phyloP scores from a whole-genome alignment of 2,113 vertebrate species.

The Erinaceus europaeus region DNA sequence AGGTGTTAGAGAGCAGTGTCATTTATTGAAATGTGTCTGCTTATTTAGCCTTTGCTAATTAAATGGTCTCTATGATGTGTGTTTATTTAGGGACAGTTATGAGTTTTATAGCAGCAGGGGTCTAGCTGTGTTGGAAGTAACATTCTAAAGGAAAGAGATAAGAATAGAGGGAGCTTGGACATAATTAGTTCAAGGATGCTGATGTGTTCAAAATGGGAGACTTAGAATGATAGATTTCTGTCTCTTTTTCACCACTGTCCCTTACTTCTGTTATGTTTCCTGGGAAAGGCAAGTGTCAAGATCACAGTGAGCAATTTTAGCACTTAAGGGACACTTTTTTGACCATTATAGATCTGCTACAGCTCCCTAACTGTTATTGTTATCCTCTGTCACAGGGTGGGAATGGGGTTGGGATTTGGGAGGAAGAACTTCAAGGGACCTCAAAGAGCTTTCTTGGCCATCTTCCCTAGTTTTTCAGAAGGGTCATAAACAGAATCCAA shows the following conservation, averaged over 20 bases:
- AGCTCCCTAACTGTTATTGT: neutral
- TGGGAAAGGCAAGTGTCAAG: slow-evolving; percentile 20
- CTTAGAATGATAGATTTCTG: slow-evolving; percentile 3
- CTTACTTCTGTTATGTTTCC: slow-evolving; percentile 17
- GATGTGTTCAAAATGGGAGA: slow-evolving; percentile 33
- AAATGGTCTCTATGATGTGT: slow-evolving; percentile 46
- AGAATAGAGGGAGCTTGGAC: neutral
- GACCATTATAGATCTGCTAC: slow-evolving; percentile 26
- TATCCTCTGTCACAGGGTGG: neutral
- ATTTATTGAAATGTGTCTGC: slow-evolving; percentile 70
- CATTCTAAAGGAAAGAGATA: slow-evolving; percentile 7
- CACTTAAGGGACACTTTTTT: slow-evolving; percentile 45
- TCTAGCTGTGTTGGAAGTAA: slow-evolving; percentile 15
- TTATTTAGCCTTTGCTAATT: slow-evolving; percentile 67
- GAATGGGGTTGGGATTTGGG: neutral
- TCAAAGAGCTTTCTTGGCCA: slow-evolving; percentile 32
- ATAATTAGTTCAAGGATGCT: slow-evolving; percentile 20
- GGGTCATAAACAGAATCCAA: slow-evolving; percentile 27
- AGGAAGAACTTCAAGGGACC: slow-evolving; percentile 1
- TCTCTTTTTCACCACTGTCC: neutral
- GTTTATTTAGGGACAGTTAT: slow-evolving; percentile 56
- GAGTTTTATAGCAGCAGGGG: slow-evolving; percentile 40
- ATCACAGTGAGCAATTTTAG: slow-evolving; percentile 25
- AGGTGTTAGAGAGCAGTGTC: slow-evolving; percentile 53
- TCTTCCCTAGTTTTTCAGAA: neutral